Evolutionary conservation across 2,888 invertebrate species (phyloP).

Genomic region (Colletes collaris): DNA sequence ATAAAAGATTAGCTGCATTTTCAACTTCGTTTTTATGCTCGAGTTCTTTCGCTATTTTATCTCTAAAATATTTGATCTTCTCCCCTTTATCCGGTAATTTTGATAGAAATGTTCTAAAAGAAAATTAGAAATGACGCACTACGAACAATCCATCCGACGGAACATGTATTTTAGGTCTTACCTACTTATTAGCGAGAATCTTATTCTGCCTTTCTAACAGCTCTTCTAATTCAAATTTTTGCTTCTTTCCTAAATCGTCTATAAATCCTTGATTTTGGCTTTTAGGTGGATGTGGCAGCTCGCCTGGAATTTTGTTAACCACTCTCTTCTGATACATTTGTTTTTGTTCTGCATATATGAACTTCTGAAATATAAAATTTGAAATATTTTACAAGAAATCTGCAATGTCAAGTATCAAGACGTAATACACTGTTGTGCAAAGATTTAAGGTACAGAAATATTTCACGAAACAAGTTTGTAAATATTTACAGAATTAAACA

Average conservation of each 20-base stretch:
- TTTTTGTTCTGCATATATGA: neutral
- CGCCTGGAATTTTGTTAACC: conserved; percentile 84
- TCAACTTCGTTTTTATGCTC: conserved; percentile 84
- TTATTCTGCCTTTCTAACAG: conserved; percentile 85
- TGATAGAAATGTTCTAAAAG: conserved; percentile 83
- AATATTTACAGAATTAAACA: neutral
- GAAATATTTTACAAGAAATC: neutral
- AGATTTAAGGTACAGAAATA: neutral
- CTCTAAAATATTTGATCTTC: conserved; percentile 84
- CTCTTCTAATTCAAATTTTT: conserved; percentile 84
- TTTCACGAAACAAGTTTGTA: neutral
- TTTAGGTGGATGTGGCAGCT: conserved; percentile 82
- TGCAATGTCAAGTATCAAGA: neutral
- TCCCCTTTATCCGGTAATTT: conserved; percentile 86
- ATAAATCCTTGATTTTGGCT: conserved; percentile 85
- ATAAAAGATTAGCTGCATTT: conserved; percentile 84
- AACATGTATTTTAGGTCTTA: conserved; percentile 32
- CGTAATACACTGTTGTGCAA: neutral
- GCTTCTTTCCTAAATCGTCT: conserved; percentile 83
- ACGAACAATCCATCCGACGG: neutral
- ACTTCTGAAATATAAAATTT: conserved; percentile 17
- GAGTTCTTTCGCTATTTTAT: conserved; percentile 84
- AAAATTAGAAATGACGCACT: neutral
- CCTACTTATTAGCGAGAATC: conserved; percentile 83
- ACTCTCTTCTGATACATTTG: conserved; percentile 68